Evolutionary conservation across 2,113 vertebrate genomes (phyloP), one percentile per base, ranked within the genome.

Genomic region (Archocentrus centrarchus): DNA sequence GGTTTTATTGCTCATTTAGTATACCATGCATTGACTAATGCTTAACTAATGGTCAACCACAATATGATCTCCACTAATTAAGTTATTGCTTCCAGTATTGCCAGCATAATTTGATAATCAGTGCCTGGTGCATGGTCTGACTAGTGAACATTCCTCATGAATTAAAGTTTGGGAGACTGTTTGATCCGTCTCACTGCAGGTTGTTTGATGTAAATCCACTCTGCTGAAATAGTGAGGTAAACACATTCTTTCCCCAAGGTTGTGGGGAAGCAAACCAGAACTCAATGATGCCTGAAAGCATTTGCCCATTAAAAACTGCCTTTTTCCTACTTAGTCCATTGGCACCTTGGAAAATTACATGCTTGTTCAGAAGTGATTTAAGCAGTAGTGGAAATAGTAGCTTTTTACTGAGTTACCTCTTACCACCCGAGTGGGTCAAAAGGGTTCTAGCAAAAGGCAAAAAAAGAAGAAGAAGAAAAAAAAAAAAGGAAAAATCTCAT

Each of bases 401-500:
- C 32, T 60, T 88, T 88, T 89, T 81, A 88, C 64, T 18, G 82
- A 83, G 75, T 90, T 91, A 80, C 47, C 70, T 73, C 77, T 87
- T 47, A 60, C 27, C 89, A 86, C 73, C 90, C 39, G 61, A 93
- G 75, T 81, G 77, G 70, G 79, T 80, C 30, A 59, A 59, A 87
- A 60, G 75, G 84, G 68, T 62, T 70, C 62, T 55, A 66, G 79
- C 76, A 80, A 87, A 89, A 85, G 58, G 41, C 73, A 27, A 30
- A 60, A 27, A 41, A 82, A 60, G 59, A 81, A 84, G 59, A 79
- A 84, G 79, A 53, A 55, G 8, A 44, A 78, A 39, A 68, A 82
- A 44, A 78, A 50, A 68, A 82, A 82, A 78, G 37, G 58, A 82
- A 82, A 82, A 50, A 55, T 41, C 47, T 81, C 82, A 82, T 88